A percentile compares a stretch with the other conserved stretches of the same genome.
Evolutionary conservation across 2,113 vertebrate genomes (phyloP).

Genomic region (Amblyopsis rosae): DNA sequence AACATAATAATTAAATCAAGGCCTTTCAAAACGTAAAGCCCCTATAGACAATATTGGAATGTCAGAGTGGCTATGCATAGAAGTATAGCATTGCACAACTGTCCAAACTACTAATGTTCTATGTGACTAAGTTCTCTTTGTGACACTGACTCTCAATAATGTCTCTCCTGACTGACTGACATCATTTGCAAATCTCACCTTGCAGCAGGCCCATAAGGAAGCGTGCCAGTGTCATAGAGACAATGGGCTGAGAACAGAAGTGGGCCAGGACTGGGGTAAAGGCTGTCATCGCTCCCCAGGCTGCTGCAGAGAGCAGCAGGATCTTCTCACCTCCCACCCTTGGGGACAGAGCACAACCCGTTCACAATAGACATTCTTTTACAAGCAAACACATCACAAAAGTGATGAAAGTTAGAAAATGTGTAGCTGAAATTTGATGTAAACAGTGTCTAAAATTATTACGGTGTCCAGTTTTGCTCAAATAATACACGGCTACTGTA

Average conservation of each 20-base stretch:
- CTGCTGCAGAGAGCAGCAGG: conserved; percentile 85
- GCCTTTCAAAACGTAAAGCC: background rate
- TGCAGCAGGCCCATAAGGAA: conserved; percentile 93
- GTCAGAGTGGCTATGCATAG: background rate
- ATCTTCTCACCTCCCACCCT: conserved; percentile 93
- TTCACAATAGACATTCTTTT: background rate
- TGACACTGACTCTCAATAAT: background rate
- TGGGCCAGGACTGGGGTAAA: conserved; percentile 85
- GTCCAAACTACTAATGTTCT: no score
- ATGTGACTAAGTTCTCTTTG: no score
- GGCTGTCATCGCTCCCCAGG: conserved; percentile 89
- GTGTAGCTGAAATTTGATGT: no score
- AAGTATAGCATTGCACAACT: background rate
- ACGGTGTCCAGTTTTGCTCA: no score
- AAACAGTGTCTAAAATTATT: no score
- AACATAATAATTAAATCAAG: background rate
- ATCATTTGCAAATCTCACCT: conserved; percentile 76
- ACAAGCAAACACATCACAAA: no score
- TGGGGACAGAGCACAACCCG: conserved; percentile 49
- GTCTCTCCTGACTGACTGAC: background rate
- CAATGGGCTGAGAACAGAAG: conserved; percentile 83
- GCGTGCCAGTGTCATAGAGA: conserved; percentile 84
- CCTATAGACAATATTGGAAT: no score
- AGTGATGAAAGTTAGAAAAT: no score
- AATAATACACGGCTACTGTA: no score